Evolutionary conservation across 53 echinoderm and acorn worm genomes (phyloP).

Genomic region (Temnopleurus reevesii): DNA sequence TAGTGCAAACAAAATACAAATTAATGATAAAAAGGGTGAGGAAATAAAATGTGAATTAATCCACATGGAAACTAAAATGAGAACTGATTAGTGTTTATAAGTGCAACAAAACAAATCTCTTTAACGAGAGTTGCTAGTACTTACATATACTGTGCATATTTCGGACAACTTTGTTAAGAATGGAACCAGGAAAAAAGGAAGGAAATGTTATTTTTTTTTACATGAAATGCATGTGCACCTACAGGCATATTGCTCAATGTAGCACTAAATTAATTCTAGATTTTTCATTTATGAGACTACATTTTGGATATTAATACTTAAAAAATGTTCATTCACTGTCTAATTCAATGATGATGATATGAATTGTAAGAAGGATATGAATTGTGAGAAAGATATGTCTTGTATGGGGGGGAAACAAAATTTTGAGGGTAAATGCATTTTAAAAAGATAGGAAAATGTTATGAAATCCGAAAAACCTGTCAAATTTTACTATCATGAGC

Average conservation of each 20-base stretch:
- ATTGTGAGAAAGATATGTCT: background rate
- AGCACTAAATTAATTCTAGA: background rate
- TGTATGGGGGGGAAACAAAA: background rate
- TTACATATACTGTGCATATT: conserved; percentile 64
- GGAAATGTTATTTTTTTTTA: background rate
- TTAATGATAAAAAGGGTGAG: background rate
- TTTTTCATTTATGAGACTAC: background rate
- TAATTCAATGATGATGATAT: background rate
- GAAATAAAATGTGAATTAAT: background rate
- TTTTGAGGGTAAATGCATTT: no score
- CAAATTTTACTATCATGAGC: no score
- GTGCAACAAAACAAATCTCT: conserved; percentile 2
- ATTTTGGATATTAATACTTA: background rate
- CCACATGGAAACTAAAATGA: conserved; percentile 12
- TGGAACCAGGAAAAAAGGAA: background rate
- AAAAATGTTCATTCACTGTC: no score
- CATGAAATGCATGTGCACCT: background rate
- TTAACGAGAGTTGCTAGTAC: conserved; percentile 34
- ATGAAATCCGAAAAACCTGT: no score
- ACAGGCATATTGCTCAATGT: background rate
- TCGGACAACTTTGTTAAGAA: conserved; percentile 54
- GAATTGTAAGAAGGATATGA: no score
- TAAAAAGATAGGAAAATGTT: no score
- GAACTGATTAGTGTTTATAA: background rate
- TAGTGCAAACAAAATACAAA: conserved; percentile 6